Percentiles rank a stretch among this genome's conserved stretches.
These are phyloP conservation scores for Protonibea diacanthus DNA, from an alignment of 2,797 vertebrate species.

Conservation along the genomic window DNA sequence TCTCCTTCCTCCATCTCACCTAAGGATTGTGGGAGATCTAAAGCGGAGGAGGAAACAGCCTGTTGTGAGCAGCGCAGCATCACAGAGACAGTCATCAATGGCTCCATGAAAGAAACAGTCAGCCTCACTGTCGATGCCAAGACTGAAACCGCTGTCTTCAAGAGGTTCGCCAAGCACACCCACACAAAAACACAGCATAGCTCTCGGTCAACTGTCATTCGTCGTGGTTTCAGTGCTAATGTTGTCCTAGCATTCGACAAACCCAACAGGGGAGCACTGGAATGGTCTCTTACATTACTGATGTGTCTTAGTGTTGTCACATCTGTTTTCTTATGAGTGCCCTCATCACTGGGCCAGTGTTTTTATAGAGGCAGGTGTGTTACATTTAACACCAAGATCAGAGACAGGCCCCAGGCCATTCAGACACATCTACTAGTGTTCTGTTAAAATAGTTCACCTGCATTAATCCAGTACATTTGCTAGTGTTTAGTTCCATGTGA, in stretches of 20 bases:
- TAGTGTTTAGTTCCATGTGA: background rate
- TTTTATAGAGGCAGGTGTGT: background rate
- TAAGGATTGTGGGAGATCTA: conserved; percentile 86
- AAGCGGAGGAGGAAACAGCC: conserved; percentile 84
- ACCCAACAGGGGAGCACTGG: background rate
- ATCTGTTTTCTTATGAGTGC: conserved; percentile 1
- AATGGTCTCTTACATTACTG: background rate
- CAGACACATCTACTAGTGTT: background rate
- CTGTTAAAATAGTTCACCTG: background rate
- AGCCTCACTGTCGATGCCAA: conserved; percentile 99
- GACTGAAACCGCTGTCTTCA: conserved; percentile 98
- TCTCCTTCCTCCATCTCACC: conserved; percentile 70
- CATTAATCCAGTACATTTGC: background rate
- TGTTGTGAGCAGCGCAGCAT: conserved; percentile 89
- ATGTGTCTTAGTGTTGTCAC: conserved; percentile 15
- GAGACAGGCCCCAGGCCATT: background rate
- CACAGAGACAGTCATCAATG: conserved; percentile 98
- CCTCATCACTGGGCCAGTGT: background rate
- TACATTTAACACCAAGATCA: background rate
- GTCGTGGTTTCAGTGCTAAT: background rate
- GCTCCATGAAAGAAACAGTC: conserved; percentile 98
- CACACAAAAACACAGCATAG: background rate
- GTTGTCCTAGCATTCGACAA: background rate
- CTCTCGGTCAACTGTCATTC: background rate
- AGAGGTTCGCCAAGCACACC: conserved; percentile 88